A percentile compares a stretch with the other conserved stretches of the same genome.
These are phyloP conservation scores for Caenorhabditis sp. DNA, from an alignment of 2,888 invertebrate genomes.

Conservation along the genomic window DNA sequence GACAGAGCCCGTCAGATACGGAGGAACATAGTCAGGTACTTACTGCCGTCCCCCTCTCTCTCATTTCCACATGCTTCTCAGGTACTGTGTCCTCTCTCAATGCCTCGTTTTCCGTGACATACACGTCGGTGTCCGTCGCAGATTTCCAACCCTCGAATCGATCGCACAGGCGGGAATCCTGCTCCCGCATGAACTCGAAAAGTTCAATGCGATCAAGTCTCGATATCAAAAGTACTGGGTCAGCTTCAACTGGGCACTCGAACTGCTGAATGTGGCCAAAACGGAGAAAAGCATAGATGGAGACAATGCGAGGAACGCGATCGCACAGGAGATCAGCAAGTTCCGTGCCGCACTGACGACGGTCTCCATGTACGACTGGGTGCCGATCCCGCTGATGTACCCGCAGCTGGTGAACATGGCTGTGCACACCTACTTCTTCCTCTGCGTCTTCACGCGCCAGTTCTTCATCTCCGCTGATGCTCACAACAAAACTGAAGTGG, in stretches of 20 bases:
- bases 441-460: slow-evolving; percentile 71
- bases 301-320: slow-evolving; percentile 54
- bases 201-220: slow-evolving; percentile 50
- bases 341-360: slow-evolving; percentile 59
- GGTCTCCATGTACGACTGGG: slow-evolving; percentile 66
- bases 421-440: slow-evolving; percentile 73
- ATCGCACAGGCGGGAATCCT: slow-evolving; percentile 58
- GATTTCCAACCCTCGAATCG: slow-evolving; percentile 60
- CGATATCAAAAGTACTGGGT: slow-evolving; percentile 73
- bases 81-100: slow-evolving; percentile 64
- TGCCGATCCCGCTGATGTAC: slow-evolving; percentile 72
- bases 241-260: slow-evolving; percentile 72
- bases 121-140: slow-evolving; percentile 60
- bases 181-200: slow-evolving; percentile 50
- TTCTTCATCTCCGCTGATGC: slow-evolving; percentile 56
- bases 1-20: slow-evolving; percentile 63
- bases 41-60: not conserved
- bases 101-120: slow-evolving; percentile 67
- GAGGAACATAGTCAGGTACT: slow-evolving; percentile 70
- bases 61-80: too few species aligned
- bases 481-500: slow-evolving; percentile 59
- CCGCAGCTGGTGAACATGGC: slow-evolving; percentile 73
- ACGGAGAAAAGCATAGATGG: slow-evolving; percentile 58
- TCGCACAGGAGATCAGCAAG: slow-evolving; percentile 61
- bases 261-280: slow-evolving; percentile 64